These are phyloP conservation scores for Boulengeromyrus knoepffleri DNA, from an alignment of 2,113 vertebrate genomes.

Conservation along the genomic window DNA sequence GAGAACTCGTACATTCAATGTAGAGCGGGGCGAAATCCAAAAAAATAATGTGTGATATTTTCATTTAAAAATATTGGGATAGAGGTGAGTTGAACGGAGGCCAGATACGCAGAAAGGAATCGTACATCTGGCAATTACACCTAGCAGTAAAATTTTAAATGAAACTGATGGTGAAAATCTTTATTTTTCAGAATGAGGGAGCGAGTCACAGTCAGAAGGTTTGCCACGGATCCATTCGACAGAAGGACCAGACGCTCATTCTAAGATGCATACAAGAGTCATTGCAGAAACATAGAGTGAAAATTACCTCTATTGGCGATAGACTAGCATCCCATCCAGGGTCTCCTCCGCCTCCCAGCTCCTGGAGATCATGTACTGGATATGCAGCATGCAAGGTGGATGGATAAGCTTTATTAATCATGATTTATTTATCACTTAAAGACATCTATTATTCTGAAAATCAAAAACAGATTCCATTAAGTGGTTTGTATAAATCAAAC, in stretches of 20 bases:
- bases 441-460: background rate
- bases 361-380: background rate
- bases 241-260: background rate
- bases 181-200: background rate
- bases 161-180: background rate
- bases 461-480: background rate
- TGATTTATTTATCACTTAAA: background rate
- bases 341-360: background rate
- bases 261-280: background rate
- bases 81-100: background rate
- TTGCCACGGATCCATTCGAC: background rate
- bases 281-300: background rate
- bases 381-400: background rate
- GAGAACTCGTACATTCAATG: background rate
- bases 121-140: background rate
- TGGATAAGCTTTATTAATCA: background rate
- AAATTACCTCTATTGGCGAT: background rate
- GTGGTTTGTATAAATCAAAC: background rate
- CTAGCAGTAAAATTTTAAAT: background rate
- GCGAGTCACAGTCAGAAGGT: background rate
- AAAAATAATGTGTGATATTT: background rate
- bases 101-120: background rate
- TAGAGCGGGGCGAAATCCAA: background rate
- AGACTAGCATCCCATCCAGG: background rate
- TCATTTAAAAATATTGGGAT: background rate